phyloP scores from a whole-genome alignment of 2,113 vertebrate species.

The Podocnemis expansa region DNA sequence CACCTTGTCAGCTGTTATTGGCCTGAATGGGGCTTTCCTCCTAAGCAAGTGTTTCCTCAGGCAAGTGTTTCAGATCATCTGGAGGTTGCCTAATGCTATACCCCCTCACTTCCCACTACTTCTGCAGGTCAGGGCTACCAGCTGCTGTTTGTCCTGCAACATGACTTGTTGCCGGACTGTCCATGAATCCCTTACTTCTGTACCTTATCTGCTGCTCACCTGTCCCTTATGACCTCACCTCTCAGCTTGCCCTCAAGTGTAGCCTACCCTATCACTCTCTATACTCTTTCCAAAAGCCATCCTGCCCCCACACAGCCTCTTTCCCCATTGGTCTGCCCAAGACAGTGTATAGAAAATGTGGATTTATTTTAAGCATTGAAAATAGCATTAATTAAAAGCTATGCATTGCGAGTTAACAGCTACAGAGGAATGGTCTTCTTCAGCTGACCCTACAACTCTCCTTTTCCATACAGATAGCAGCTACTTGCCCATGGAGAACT shows the following conservation, averaged over 20 bases:
- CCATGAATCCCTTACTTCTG: not conserved
- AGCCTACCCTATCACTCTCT: not conserved
- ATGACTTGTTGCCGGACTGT: not conserved
- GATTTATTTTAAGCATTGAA: not conserved
- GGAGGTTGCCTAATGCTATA: not conserved
- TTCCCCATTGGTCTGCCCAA: not conserved
- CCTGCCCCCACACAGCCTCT: not conserved
- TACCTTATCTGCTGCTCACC: not conserved
- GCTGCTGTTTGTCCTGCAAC: rapidly evolving
- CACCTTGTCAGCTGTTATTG: not conserved
- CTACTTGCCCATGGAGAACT: not conserved
- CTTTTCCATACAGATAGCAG: not conserved
- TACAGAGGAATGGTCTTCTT: not conserved
- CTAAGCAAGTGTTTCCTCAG: rapidly evolving
- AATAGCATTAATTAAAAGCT: not conserved
- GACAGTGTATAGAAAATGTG: not conserved
- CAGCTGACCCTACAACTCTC: not conserved
- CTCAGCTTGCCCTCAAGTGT: not conserved
- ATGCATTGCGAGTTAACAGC: not conserved
- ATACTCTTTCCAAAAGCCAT: not conserved
- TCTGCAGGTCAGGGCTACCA: not conserved
- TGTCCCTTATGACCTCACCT: not conserved
- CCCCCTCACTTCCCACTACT: not conserved
- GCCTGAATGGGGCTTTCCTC: not conserved
- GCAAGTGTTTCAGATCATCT: not conserved